Evolutionary conservation across 2,797 vertebrate genomes (phyloP).

Genomic region (Eutrigla gurnardus): DNA sequence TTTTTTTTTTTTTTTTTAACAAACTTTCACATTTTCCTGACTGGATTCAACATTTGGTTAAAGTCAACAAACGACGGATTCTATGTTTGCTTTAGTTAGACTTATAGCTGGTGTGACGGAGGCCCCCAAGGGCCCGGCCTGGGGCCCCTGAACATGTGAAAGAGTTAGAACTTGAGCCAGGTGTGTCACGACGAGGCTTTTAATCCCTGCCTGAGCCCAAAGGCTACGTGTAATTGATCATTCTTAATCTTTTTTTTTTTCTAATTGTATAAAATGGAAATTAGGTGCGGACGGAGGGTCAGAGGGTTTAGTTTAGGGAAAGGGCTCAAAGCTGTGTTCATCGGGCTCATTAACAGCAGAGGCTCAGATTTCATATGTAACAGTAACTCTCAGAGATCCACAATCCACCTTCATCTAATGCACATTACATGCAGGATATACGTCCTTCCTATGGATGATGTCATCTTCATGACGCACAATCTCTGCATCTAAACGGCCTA

Average conservation of each 20-base stretch:
- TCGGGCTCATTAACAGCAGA: slow-evolving; percentile 36
- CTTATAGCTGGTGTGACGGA: slow-evolving; percentile 53
- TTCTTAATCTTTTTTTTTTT: slow-evolving; percentile 46
- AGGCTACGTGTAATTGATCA: slow-evolving; percentile 52
- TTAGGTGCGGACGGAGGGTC: slow-evolving; percentile 51
- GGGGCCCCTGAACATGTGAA: slow-evolving; percentile 56
- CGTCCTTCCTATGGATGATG: slow-evolving; percentile 3
- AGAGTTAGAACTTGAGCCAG: slow-evolving; percentile 54
- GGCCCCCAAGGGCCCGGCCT: slow-evolving; percentile 42
- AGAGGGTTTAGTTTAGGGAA: slow-evolving; percentile 28
- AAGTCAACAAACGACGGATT: slow-evolving; percentile 47
- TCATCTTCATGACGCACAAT: background rate
- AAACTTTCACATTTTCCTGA: slow-evolving; percentile 27
- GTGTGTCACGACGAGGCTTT: slow-evolving; percentile 48
- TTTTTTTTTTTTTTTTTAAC: slow-evolving; percentile 12
- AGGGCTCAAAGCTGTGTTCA: slow-evolving; percentile 34
- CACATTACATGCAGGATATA: background rate
- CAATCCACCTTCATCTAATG: slow-evolving; percentile 9
- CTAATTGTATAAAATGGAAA: slow-evolving; percentile 59
- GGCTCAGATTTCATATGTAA: slow-evolving; percentile 45
- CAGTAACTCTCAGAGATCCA: slow-evolving; percentile 15
- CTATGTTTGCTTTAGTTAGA: slow-evolving; percentile 67
- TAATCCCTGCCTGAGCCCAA: slow-evolving; percentile 50
- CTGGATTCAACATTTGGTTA: slow-evolving; percentile 34
- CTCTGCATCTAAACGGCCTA: background rate